Base-by-base conservation (phyloP, 2,113 vertebrate genomes). In the Propithecus coquereli region DNA sequence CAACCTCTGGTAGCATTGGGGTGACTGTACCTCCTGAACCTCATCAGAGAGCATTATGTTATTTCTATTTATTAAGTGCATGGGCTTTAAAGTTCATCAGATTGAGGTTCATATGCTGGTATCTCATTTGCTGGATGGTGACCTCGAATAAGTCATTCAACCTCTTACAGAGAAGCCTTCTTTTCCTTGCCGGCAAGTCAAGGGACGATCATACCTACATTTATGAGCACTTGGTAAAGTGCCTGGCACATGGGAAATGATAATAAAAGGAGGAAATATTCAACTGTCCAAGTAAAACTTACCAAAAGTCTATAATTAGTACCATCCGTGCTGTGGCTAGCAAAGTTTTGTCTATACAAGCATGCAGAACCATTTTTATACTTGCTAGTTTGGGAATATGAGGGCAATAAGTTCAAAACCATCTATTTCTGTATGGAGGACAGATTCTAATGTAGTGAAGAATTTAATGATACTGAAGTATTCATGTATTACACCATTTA, bases 391-490 rank as follows among this genome's bases (percentile, higher is more conserved):
- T 73, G 81, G 45, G 76, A 87, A 93, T 86, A 65, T 2, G 61
- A 74, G 40, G 22, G 63, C 90, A 74, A 20, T 43, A 93, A 93
- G 81, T 90, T 94, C 68, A 93, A 87, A 90, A 20, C 34, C 45
- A 77, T 90, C 68, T 57, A 45, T 90, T 65, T 87, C 37, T 57
- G 1, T 70, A 5, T n/a, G 52, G 86, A 32, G 87, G 61, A 65
- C 81, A 93, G 52, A 71, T 68, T 92, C 93, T 71, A 82, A 90
- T 32, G 52, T 22, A 7, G 61, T 32, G 23, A 43, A 20, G 63
- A 83, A n/a, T 65, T 83, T 87, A 85, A 61, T 50, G 81, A 83
- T 70, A 65, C 61, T 87, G 68, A 87, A 87, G 77, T 65, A 82
- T 70, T 87, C 68, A 43, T 65, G 27, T 27, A 50, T 57, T 71